Evolutionary conservation across 2,797 vertebrate species (phyloP).

Genomic region (Poecile montanus): DNA sequence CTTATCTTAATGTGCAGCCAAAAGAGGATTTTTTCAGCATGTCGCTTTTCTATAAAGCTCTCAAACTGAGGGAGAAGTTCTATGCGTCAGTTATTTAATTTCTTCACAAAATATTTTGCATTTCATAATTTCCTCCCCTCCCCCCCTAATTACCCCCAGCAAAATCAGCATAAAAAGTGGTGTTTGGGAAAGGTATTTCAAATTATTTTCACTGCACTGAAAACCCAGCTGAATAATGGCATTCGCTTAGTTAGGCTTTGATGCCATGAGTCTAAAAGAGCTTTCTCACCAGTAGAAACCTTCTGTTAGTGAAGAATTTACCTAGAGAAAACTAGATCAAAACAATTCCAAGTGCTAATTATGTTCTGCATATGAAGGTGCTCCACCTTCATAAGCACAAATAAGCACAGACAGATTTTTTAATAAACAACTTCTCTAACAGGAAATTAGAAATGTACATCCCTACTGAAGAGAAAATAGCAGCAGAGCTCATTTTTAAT

Average conservation of each 20-base stretch:
- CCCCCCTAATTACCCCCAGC: not conserved
- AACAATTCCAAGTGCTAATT: conserved; percentile 51
- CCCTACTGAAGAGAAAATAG: not conserved
- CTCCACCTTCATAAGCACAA: conserved; percentile 16
- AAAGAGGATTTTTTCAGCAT: not conserved
- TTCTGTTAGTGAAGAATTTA: conserved; percentile 17
- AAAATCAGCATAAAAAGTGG: not conserved
- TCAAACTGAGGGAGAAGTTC: not conserved
- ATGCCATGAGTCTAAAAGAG: not conserved
- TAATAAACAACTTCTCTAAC: not conserved
- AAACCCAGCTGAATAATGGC: not conserved
- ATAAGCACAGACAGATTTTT: not conserved
- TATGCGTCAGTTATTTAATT: not conserved
- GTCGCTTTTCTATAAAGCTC: not conserved
- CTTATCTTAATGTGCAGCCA: not conserved
- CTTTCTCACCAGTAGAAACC: not conserved
- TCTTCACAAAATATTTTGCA: not conserved
- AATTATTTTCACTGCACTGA: not conserved
- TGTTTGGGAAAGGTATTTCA: conserved; percentile 3
- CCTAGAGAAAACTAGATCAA: conserved; percentile 42
- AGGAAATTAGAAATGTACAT: not conserved
- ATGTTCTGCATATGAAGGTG: not conserved
- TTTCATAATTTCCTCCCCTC: not conserved
- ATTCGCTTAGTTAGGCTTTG: conserved; percentile 23
- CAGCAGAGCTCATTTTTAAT: not conserved